Conservation (phyloP, 2,888 invertebrate species). For the Lepas anatifera region DNA sequence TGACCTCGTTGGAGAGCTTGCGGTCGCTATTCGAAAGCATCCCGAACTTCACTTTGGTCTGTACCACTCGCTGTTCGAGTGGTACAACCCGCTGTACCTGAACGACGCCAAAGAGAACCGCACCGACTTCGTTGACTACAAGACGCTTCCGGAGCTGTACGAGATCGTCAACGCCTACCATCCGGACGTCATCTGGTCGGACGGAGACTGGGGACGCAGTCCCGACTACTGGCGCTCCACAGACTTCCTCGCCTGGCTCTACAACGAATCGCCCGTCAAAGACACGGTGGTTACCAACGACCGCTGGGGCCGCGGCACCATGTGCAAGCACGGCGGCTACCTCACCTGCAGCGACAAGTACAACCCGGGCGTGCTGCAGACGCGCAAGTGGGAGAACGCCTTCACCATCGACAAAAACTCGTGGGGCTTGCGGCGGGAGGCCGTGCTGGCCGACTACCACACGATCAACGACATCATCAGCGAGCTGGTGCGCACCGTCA, state of each 20-base stretch:
- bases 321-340: constrained; percentile 80
- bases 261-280: constrained; percentile 79
- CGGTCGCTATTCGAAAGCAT: constrained; percentile 48
- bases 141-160: constrained; percentile 66
- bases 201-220: constrained; percentile 43
- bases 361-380: constrained; percentile 61
- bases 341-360: constrained; percentile 60
- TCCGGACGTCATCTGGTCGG: constrained; percentile 74
- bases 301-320: constrained; percentile 70
- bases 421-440: constrained; percentile 73
- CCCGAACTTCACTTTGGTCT: constrained; percentile 60
- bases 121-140: constrained; percentile 17
- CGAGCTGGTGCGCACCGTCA: constrained; percentile 61
- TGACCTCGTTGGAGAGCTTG: constrained; percentile 34
- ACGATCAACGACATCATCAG: constrained; percentile 49
- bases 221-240: constrained; percentile 65
- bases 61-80: constrained; percentile 64
- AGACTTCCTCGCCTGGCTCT: constrained; percentile 82
- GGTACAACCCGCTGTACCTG: constrained; percentile 70
- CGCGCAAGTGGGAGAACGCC: constrained; percentile 91
- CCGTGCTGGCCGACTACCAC: constrained; percentile 51
- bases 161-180: constrained; percentile 45
- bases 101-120: constrained; percentile 39
- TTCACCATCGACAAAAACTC: constrained; percentile 77
- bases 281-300: constrained; percentile 85